Percentiles rank a stretch among this genome's conserved stretches.
Conservation (phyloP, 2,888 invertebrate species). For the Cotesia congregata region DNA sequence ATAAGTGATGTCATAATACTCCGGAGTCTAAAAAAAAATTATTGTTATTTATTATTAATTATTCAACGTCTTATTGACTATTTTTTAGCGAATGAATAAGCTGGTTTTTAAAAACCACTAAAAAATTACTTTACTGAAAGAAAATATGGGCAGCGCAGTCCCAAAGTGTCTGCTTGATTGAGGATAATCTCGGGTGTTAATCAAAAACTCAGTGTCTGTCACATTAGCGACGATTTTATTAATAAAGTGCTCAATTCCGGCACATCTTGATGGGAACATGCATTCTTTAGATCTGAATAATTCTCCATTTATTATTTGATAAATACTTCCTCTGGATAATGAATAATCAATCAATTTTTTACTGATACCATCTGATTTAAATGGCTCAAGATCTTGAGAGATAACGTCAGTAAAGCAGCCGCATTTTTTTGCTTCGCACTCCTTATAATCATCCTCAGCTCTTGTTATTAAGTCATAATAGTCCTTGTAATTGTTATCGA, state of each 20-base stretch:
- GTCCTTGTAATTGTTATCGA: constrained; percentile 70
- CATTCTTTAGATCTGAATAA: constrained; percentile 88
- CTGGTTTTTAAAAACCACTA: not conserved
- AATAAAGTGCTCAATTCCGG: constrained; percentile 92
- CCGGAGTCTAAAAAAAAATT: constrained; percentile 72
- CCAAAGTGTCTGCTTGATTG: constrained; percentile 80
- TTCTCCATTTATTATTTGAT: constrained; percentile 86
- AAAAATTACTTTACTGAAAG: constrained; percentile 88
- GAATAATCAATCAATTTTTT: constrained; percentile 77
- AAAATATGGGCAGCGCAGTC: constrained; percentile 84
- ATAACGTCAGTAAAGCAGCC: constrained; percentile 78
- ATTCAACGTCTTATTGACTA: not conserved
- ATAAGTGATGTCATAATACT: constrained; percentile 92
- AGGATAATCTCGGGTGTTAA: constrained; percentile 96
- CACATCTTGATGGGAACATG: constrained; percentile 93
- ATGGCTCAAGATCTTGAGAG: constrained; percentile 78
- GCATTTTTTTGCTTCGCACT: constrained; percentile 76
- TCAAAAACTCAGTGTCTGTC: constrained; percentile 86
- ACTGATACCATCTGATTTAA: constrained; percentile 79
- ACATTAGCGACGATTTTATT: constrained; percentile 78
- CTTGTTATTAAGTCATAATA: constrained; percentile 71
- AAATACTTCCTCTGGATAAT: constrained; percentile 77
- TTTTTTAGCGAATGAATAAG: not conserved
- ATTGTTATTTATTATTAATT: not conserved
- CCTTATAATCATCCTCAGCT: constrained; percentile 71